These are phyloP conservation scores for Cololabis saira DNA, from an alignment of 2,113 vertebrate species.

Conservation along the genomic window DNA sequence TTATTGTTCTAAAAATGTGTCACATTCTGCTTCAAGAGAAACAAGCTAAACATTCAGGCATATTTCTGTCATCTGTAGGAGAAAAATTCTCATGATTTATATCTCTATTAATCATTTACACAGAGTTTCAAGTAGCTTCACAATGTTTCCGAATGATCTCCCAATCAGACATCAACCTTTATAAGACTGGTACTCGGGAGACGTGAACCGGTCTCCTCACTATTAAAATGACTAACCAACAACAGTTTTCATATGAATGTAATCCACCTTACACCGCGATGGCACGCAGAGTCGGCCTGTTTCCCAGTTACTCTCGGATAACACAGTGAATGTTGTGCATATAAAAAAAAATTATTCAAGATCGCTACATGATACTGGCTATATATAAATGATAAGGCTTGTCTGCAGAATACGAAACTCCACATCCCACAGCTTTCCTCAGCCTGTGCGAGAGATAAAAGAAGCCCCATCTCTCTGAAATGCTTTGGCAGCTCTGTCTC, in stretches of 20 bases:
- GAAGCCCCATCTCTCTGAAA: conserved; percentile 73
- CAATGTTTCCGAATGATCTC: neutral
- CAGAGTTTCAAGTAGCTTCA: neutral
- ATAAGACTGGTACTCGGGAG: neutral
- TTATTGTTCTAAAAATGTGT: too few species aligned
- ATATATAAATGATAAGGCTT: conserved; percentile 80
- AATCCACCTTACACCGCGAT: conserved; percentile 38
- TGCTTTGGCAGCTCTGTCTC: conserved; percentile 76
- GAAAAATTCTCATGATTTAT: too few species aligned
- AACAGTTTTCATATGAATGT: conserved; percentile 14
- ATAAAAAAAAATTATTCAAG: conserved; percentile 64
- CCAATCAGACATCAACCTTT: neutral
- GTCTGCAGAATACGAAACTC: conserved; percentile 73
- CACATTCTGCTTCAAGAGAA: too few species aligned
- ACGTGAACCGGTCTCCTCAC: neutral
- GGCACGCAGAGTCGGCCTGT: conserved; percentile 58
- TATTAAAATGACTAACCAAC: neutral
- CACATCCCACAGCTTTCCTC: conserved; percentile 69
- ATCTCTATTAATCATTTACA: neutral
- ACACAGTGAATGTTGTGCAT: conserved; percentile 69
- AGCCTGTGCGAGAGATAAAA: conserved; percentile 80
- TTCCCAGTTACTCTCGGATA: conserved; percentile 57
- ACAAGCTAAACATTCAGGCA: too few species aligned
- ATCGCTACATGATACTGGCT: conserved; percentile 69
- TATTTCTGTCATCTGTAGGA: too few species aligned